A percentile compares a stretch with the other conserved stretches of the same genome.
These are phyloP conservation scores for Notocelia uddmanniana DNA, from an alignment of 2,888 invertebrate species.

Conservation along the genomic window DNA sequence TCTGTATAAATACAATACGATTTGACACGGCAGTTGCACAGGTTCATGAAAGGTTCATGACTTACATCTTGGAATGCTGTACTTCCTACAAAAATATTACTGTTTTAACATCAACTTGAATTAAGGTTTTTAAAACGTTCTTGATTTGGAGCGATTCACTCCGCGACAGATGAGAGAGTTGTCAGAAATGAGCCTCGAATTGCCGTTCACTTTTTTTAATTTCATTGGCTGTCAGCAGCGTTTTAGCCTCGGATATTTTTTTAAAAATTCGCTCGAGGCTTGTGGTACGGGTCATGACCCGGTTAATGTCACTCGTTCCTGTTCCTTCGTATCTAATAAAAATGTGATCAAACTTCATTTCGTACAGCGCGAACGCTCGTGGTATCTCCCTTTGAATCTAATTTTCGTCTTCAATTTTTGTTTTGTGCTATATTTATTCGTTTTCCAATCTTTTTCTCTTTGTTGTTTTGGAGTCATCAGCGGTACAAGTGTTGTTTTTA, in stretches of 20 bases:
- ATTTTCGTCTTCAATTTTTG: constrained; percentile 59
- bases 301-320: constrained; percentile 49
- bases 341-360: constrained; percentile 71
- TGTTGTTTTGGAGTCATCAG: constrained; percentile 47
- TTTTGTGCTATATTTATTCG: constrained; percentile 47
- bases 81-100: background rate
- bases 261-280: background rate
- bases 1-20: too few species aligned
- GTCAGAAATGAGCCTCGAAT: background rate
- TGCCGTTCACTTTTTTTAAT: background rate
- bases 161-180: background rate
- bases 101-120: background rate
- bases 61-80: background rate
- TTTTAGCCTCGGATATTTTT: background rate
- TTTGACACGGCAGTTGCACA: background rate
- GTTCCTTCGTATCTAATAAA: constrained; percentile 55
- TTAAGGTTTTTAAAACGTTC: background rate
- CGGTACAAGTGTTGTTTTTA: constrained; percentile 46
- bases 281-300: constrained; percentile 37
- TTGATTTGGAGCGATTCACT: background rate
- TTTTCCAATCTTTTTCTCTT: constrained; percentile 48
- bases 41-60: background rate
- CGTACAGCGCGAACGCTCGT: constrained; percentile 61
- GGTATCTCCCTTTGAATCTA: constrained; percentile 70
- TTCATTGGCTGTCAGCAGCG: constrained; percentile 2